phyloP scores from a whole-genome alignment of 2,888 invertebrate genomes.

The Timema cristinae region DNA sequence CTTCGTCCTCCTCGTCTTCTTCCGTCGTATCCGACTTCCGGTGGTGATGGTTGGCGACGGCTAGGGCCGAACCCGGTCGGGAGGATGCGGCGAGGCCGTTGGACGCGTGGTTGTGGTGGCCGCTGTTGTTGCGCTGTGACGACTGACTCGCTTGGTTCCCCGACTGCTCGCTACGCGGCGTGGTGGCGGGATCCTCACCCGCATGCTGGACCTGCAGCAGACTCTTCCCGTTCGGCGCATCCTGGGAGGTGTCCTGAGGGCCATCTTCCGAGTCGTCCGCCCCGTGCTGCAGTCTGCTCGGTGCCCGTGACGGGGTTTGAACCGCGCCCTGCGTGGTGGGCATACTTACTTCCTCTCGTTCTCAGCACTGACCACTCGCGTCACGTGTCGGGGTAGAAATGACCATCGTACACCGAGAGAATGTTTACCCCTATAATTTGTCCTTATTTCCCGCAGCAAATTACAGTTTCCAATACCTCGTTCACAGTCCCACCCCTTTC shows the following conservation, averaged over 20 bases:
- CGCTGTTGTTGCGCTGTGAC: conserved; percentile 11
- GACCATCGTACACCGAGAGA: too few relatives aligned
- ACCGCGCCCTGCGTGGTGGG: conserved; percentile 6
- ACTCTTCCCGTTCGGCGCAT: not conserved
- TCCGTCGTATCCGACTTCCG: not conserved
- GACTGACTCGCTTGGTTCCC: conserved; percentile 19
- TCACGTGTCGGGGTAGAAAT: too few relatives aligned
- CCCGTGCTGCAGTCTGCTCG: conserved; percentile 9
- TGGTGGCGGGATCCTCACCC: conserved; percentile 16
- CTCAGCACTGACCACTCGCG: not conserved
- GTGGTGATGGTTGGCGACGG: not conserved
- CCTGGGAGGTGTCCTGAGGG: not conserved
- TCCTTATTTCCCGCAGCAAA: too few relatives aligned
- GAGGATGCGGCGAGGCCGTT: not conserved
- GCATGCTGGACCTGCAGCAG: not conserved
- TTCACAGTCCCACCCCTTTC: too few relatives aligned
- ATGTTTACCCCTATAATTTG: too few relatives aligned
- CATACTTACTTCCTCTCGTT: conserved; percentile 16
- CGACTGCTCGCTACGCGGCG: conserved; percentile 15
- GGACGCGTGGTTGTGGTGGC: conserved; percentile 10
- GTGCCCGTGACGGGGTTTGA: conserved; percentile 13
- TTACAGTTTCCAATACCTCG: too few relatives aligned
- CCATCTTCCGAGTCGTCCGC: not conserved
- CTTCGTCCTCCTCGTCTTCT: conserved; percentile 23
- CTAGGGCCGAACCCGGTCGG: conserved; percentile 10